Evolutionary conservation across 1,140 invertebrate genomes (phyloP), one percentile per base, ranked within the genome.

Genomic region (Pantala flavescens): DNA sequence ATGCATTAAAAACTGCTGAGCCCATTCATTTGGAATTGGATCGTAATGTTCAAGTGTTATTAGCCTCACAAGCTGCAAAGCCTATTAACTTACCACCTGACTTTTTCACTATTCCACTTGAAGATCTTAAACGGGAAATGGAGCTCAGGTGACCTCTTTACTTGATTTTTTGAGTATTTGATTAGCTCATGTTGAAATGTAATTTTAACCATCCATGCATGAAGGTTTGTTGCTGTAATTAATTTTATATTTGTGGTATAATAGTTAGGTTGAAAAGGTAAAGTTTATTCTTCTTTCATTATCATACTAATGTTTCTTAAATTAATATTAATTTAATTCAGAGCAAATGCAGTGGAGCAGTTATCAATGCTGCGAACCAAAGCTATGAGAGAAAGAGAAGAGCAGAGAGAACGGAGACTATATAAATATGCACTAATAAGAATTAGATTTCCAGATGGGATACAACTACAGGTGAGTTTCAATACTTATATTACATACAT

Each of bases 321-420:
- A 36, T 79, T 19, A 23, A 75, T 63, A n/a, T 23, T 23, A 12
- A 19, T 16, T 23, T 63, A 11, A 21, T 84, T 36, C 78, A 92
- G 92, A 76, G 79, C 85, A n/a, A 92, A 95, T 82, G 88, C 87
- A 28, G 85, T 93, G 19, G 94, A 97, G 80, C 90, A 87, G 79
- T 88, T 88, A 78, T 87, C 92, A 78, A 91, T 94, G 85, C 81
- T 98, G 1, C 85, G 93, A 74, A 98, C 96, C 0, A 96, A 95
- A 84, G 94, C 93, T 0, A 97, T 97, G 93, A 82, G 95, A 16
- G 95, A 97, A 82, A 91, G 91, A 78, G 91, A 96, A 72, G 93
- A 95, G 81, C 80, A 89, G 75, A 83, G 90, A 73, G 91, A 92
- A 80, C 86, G 91, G 78, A 85, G 89, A 74, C 91, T 91, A 82